Evolutionary conservation across 2,888 invertebrate species (phyloP).

Genomic region (Caenorhabditis panamensis): DNA sequence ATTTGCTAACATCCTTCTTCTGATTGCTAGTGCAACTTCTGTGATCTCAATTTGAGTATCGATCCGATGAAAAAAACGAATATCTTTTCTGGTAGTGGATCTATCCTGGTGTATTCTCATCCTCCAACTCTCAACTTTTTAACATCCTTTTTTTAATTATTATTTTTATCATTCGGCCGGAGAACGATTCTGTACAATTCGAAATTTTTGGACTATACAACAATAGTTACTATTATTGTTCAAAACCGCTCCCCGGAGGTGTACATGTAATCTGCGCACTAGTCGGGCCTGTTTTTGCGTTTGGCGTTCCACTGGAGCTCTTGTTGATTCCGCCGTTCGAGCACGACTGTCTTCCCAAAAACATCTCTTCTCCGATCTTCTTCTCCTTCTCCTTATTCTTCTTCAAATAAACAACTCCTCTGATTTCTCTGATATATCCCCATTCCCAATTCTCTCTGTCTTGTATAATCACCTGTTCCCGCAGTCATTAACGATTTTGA

Average conservation of each 20-base stretch:
- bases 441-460: not conserved
- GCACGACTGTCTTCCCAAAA: slow-evolving; percentile 1
- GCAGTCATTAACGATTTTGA: not conserved
- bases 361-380: not conserved
- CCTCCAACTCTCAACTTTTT: too few species aligned
- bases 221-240: too few species aligned
- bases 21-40: slow-evolving; percentile 38
- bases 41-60: slow-evolving; percentile 54
- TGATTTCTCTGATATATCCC: not conserved
- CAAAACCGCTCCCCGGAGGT: not conserved
- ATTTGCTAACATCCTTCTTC: not conserved
- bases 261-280: not conserved
- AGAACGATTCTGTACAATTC: not conserved
- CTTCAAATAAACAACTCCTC: slow-evolving; percentile 3
- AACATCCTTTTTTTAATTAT: too few species aligned
- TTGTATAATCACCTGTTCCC: slow-evolving; percentile 15
- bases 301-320: not conserved
- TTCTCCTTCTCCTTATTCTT: not conserved
- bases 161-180: too few species aligned
- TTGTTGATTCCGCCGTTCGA: slow-evolving; percentile 1
- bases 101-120: slow-evolving; percentile 43
- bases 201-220: not conserved
- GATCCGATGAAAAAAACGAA: slow-evolving; percentile 40
- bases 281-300: not conserved
- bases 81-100: slow-evolving; percentile 33